Evolutionary conservation across 2,888 invertebrate species (phyloP).

Genomic region (Plagodis pulveraria): DNA sequence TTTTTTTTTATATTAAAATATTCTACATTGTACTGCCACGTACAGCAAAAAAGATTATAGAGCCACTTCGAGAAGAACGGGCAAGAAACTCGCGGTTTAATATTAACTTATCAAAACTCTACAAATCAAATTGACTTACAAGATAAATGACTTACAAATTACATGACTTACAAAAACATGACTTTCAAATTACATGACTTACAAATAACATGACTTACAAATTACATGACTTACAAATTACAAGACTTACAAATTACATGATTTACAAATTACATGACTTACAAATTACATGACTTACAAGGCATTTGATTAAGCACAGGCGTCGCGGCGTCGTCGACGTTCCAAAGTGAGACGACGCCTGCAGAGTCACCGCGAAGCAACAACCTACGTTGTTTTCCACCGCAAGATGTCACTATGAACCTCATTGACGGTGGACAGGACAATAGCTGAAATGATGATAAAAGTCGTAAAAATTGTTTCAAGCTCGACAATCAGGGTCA

Average conservation of each 20-base stretch:
- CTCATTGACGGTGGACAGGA: conserved; percentile 97
- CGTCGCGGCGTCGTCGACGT: conserved; percentile 91
- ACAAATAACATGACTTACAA: too few species aligned
- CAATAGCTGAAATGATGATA: conserved; percentile 84
- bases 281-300: conserved; percentile 70
- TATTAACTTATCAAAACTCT: background rate
- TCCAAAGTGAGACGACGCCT: conserved; percentile 95
- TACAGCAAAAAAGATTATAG: too few species aligned
- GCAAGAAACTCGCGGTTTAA: too few species aligned
- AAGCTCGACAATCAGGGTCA: background rate
- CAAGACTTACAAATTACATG: too few species aligned
- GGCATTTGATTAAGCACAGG: conserved; percentile 79
- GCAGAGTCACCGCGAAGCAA: conserved; percentile 96
- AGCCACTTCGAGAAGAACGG: too few species aligned
- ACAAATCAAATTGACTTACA: background rate
- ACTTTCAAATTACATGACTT: too few species aligned
- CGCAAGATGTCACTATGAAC: conserved; percentile 87
- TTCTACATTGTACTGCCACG: too few species aligned
- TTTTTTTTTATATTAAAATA: too few species aligned
- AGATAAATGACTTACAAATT: too few species aligned
- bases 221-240: too few species aligned
- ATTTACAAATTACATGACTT: too few species aligned
- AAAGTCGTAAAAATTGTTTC: background rate
- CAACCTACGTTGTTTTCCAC: conserved; percentile 87
- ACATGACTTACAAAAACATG: too few species aligned